Percentiles rank a stretch among this genome's conserved stretches.
Conservation (phyloP, 1,140 invertebrate species). For the Macrotrachela quadricornifera region DNA sequence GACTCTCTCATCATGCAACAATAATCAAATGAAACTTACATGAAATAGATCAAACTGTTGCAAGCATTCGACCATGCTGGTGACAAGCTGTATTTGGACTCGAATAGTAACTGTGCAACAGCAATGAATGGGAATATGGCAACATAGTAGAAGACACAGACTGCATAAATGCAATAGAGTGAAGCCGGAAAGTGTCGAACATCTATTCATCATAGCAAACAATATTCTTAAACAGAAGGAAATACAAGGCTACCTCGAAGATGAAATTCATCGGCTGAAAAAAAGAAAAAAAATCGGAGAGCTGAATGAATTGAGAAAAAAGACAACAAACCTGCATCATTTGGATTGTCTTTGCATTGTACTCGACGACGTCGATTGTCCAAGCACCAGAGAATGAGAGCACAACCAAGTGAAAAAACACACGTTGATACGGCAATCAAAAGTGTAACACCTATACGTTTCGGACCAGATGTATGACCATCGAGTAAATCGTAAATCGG, state of each 20-base stretch:
- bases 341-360: background rate
- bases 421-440: conserved; percentile 34
- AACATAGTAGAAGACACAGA: conserved; percentile 81
- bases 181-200: conserved; percentile 56
- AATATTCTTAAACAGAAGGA: no score
- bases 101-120: conserved; percentile 59
- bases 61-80: conserved; percentile 44
- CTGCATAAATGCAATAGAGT: conserved; percentile 68
- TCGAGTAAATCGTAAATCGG: conserved; percentile 55
- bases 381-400: conserved; percentile 43
- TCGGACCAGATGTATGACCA: conserved; percentile 43
- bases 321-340: conserved; percentile 22
- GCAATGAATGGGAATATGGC: conserved; percentile 92
- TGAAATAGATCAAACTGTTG: conserved; percentile 18
- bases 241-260: conserved; percentile 12
- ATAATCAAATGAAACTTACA: background rate
- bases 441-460: conserved; percentile 58
- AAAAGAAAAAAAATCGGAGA: background rate
- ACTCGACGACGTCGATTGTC: background rate
- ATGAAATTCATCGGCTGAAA: no score
- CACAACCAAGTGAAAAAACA: conserved; percentile 47
- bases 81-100: background rate
- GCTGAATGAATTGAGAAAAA: conserved; percentile 42
- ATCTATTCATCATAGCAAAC: conserved; percentile 53
- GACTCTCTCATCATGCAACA: background rate